Evolutionary conservation across 2,888 invertebrate genomes (phyloP).

Genomic region (Sicus ferrugineus): DNA sequence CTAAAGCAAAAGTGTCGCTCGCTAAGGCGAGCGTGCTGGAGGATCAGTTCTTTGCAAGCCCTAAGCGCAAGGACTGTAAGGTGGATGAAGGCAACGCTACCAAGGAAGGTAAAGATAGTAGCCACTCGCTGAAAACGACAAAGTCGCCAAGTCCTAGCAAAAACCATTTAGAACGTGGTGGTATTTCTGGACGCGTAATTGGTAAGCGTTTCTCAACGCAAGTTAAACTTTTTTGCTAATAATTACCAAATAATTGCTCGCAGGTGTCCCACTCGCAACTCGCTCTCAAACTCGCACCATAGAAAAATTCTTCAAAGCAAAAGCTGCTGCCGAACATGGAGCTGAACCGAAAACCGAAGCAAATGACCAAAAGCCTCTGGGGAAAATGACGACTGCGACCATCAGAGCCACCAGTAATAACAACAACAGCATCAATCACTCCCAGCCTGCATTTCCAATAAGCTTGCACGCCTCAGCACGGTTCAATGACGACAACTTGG

Average conservation of each 20-base stretch:
- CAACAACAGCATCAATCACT: slow-evolving; percentile 39
- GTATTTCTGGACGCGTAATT: slow-evolving; percentile 47
- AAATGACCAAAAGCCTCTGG: slow-evolving; percentile 30
- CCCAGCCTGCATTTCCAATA: slow-evolving; percentile 34
- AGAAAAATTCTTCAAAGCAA: slow-evolving; percentile 59
- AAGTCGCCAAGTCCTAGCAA: slow-evolving; percentile 32
- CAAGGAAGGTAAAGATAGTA: background rate
- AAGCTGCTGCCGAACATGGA: slow-evolving; percentile 47
- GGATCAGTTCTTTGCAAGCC: slow-evolving; percentile 63
- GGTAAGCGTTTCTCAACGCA: slow-evolving; percentile 48
- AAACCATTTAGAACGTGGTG: slow-evolving; percentile 41
- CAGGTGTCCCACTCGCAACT: slow-evolving; percentile 57
- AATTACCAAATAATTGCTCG: too few relatives aligned
- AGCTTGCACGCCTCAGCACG: slow-evolving; percentile 14
- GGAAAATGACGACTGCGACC: background rate
- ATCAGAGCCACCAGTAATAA: slow-evolving; percentile 33
- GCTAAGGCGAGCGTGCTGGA: slow-evolving; percentile 51
- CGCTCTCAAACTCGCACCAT: slow-evolving; percentile 60
- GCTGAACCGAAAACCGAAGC: slow-evolving; percentile 31
- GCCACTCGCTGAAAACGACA: background rate
- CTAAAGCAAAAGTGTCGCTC: slow-evolving; percentile 43
- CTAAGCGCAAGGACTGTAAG: slow-evolving; percentile 64
- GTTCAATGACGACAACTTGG: slow-evolving; percentile 1
- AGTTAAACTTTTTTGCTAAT: too few relatives aligned
- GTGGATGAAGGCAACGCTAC: slow-evolving; percentile 46